phyloP scores from a whole-genome alignment of 2,113 vertebrate species.

The Ursus arctos region DNA sequence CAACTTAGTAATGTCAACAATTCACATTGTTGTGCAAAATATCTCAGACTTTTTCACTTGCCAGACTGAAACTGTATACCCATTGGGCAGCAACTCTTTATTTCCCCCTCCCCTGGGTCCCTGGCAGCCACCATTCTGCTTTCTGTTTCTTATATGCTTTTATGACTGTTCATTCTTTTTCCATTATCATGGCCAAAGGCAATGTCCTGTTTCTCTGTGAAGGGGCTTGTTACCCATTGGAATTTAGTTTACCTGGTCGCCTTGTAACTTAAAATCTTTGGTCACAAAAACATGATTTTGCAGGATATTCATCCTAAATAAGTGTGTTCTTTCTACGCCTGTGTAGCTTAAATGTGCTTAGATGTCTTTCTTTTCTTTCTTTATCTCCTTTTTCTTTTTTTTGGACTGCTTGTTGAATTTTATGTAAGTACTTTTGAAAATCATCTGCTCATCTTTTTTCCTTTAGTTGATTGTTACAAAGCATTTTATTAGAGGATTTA shows the following conservation, averaged over 20 bases:
- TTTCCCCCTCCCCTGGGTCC: background rate
- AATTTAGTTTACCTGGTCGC: background rate
- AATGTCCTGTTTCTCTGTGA: background rate
- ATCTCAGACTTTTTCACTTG: background rate
- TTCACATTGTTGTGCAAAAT: background rate
- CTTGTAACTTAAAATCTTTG: background rate
- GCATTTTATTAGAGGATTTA: background rate
- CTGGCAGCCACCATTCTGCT: background rate
- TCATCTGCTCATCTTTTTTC: background rate
- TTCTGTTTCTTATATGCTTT: background rate
- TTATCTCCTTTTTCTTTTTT: background rate
- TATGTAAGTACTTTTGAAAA: background rate
- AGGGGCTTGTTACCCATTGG: background rate
- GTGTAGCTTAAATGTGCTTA: background rate
- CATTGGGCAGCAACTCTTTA: background rate
- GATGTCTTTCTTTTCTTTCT: background rate
- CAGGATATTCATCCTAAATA: background rate
- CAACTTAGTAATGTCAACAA: background rate
- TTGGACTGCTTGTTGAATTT: background rate
- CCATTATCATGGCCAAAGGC: background rate
- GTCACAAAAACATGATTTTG: background rate
- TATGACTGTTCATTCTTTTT: background rate
- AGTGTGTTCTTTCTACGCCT: background rate
- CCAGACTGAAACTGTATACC: background rate
- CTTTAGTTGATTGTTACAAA: background rate